phyloP scores from a whole-genome alignment of 2,888 invertebrate species.

The Tetragnatha montana region DNA sequence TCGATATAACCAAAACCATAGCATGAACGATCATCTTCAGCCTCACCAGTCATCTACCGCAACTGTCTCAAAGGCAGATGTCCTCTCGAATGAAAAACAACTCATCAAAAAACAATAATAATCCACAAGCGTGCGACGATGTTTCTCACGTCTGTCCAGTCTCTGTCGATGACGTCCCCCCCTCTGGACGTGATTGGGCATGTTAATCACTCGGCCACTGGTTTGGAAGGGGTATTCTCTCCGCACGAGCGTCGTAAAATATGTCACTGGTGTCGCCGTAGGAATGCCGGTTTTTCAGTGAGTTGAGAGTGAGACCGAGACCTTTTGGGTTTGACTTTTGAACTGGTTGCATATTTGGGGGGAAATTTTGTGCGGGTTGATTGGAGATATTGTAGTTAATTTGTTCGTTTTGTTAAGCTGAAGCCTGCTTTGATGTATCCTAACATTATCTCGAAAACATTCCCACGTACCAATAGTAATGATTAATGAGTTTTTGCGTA shows the following conservation, averaged over 20 bases:
- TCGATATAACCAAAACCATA: too few species aligned
- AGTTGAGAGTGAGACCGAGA: not conserved
- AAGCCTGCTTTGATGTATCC: too few species aligned
- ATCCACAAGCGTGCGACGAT: conserved; percentile 21
- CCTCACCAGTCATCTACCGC: conserved; percentile 6
- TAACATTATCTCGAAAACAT: too few species aligned
- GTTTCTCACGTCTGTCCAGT: conserved; percentile 58
- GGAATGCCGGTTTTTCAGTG: conserved; percentile 19
- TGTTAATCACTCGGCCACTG: conserved; percentile 40
- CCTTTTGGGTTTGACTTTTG: not conserved
- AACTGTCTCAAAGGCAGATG: conserved; percentile 13
- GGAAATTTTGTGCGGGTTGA: not conserved
- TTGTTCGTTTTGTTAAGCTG: too few species aligned
- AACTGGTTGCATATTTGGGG: not conserved
- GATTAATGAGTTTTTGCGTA: too few species aligned
- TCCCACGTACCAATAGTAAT: too few species aligned
- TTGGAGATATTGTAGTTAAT: too few species aligned
- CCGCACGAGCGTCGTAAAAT: conserved; percentile 49
- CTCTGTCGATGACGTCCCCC: conserved; percentile 24
- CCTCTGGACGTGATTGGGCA: conserved; percentile 40
- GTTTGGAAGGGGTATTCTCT: conserved; percentile 3
- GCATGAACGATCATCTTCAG: too few species aligned
- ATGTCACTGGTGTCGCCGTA: conserved; percentile 60
- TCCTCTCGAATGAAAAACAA: conserved; percentile 15
- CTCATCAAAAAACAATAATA: conserved; percentile 10